Evolutionary conservation across 2,113 vertebrate species (phyloP).

Genomic region (Cinclus mexicanus): DNA sequence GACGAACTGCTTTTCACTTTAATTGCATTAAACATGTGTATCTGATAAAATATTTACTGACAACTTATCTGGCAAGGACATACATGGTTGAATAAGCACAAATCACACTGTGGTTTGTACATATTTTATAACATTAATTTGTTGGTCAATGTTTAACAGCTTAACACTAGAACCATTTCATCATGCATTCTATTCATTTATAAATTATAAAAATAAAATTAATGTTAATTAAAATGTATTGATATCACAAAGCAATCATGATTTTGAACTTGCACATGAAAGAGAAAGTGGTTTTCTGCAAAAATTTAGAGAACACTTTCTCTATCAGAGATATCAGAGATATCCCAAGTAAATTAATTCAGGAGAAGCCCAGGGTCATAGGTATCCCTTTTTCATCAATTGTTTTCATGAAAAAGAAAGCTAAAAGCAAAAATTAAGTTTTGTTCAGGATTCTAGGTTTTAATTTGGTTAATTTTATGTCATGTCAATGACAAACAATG

Average conservation of each 20-base stretch:
- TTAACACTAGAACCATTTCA: neutral
- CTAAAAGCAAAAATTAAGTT: neutral
- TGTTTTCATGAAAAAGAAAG: neutral
- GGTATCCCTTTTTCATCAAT: neutral
- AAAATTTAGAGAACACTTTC: neutral
- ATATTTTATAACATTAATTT: constrained; percentile 61
- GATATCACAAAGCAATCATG: neutral
- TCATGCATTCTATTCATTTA: constrained; percentile 24
- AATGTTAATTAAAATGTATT: constrained; percentile 39
- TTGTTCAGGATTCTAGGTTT: neutral
- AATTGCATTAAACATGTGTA: constrained; percentile 42
- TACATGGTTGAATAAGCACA: neutral
- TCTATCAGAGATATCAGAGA: neutral
- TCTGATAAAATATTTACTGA: constrained; percentile 53
- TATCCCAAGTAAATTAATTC: neutral
- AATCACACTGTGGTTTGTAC: constrained; percentile 2
- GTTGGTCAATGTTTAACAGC: constrained; percentile 51
- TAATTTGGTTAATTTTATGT: neutral
- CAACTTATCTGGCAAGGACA: constrained; percentile 34
- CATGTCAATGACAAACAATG: neutral
- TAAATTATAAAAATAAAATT: constrained; percentile 35
- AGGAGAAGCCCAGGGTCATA: neutral
- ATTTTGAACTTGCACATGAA: constrained; percentile 21
- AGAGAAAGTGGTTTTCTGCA: neutral
- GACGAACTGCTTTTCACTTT: constrained; percentile 55